Base-by-base conservation (phyloP, 2,113 vertebrate species). In the Aspidoscelis tigris region DNA sequence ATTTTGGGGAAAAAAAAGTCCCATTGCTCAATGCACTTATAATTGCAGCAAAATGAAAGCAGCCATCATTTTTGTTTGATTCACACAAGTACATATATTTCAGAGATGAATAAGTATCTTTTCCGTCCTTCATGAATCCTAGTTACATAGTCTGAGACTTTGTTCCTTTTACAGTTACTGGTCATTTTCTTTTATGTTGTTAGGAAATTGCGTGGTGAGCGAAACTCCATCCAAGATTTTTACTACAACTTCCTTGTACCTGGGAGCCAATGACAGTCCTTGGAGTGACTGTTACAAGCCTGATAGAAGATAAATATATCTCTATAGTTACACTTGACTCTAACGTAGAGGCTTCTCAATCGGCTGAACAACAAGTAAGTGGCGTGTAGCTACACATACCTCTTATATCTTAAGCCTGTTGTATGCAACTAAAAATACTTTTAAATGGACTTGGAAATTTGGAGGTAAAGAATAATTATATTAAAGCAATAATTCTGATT, bases 191-290 rank as follows among this genome's bases (percentile, higher is more conserved):
- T 33, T 58, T 77, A 41, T 71, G 11, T 55, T 58, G 14, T 84
- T 78, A n/a, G 66, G n/a, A 78, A 61, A 77, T 4, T 41, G 80
- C n/a, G 24, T 43, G 7, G 5, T 64, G 55, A 64, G 5, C 47
- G 39, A 41, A 64, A 9, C 39, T 39, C n/a, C 22, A 5, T 73
- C 22, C 5, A 65, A 47, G 69, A 73, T 33, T 65, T 66, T 76
- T 61, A 65, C 18, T 12, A 39, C 58, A 41, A 84, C 76, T 80
- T 85, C 83, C 83, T 85, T 72, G 8, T 72, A 22, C 41, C 10
- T 7, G 1, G 33, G 9, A 64, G 41, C 83, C 76, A 85, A 53
- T 65, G 39, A 41, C 55, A 7, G 2, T 61, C 10, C 7, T 64
- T 69, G 12, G 12, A 69, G 26, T 80, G 43, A 20, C 4, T 33